phyloP scores from a whole-genome alignment of 2,113 vertebrate genomes.

The Colius striatus region DNA sequence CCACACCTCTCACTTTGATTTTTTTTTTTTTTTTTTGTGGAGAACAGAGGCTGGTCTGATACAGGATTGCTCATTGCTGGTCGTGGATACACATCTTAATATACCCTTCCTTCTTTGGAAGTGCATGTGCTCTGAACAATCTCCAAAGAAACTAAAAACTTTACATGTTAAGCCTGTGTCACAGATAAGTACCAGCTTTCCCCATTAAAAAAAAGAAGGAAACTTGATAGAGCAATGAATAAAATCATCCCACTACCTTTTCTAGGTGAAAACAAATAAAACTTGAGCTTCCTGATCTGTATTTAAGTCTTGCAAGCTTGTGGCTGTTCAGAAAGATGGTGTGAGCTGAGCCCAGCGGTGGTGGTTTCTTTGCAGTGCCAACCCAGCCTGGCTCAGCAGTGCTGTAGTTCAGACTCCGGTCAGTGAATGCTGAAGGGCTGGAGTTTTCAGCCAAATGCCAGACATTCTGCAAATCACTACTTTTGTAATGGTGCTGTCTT shows the following conservation, averaged over 20 bases:
- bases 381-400: neutral
- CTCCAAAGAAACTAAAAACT: neutral
- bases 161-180: rapidly evolving
- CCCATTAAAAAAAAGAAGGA: neutral
- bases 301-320: neutral
- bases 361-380: neutral
- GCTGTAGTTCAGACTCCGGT: neutral
- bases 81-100: neutral
- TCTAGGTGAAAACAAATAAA: neutral
- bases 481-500: neutral
- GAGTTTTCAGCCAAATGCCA: neutral
- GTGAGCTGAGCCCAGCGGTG: neutral
- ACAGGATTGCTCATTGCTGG: neutral
- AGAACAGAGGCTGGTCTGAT: neutral
- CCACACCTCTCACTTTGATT: neutral
- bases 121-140: neutral
- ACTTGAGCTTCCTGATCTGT: neutral
- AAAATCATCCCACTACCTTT: neutral
- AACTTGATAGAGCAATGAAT: neutral
- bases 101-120: neutral
- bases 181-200: neutral
- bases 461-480: neutral
- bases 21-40: neutral
- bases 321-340: neutral
- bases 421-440: neutral